A percentile compares a stretch with the other conserved stretches of the same genome.
Conservation (phyloP, 1,140 invertebrate genomes). For the Trissolcus basalis region DNA sequence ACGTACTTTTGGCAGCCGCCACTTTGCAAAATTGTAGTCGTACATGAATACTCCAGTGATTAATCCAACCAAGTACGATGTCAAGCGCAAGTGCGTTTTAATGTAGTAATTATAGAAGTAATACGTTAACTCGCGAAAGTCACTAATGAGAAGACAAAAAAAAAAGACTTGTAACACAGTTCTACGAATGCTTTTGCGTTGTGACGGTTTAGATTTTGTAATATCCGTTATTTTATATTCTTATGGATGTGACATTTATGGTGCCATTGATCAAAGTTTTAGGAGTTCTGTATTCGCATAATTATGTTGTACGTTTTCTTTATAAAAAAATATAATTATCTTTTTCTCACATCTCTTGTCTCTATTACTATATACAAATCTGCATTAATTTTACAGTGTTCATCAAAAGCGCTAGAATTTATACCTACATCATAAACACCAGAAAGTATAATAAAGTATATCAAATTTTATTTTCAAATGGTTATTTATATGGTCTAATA, state of each 20-base stretch:
- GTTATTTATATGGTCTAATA: too few relatives aligned
- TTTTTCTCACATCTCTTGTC: slow-evolving; percentile 19
- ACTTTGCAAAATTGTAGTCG: slow-evolving; percentile 61
- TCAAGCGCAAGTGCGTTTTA: slow-evolving; percentile 64
- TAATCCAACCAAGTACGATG: slow-evolving; percentile 65
- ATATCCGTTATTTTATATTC: slow-evolving; percentile 18
- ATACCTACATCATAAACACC: too few relatives aligned
- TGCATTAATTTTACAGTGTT: too few relatives aligned
- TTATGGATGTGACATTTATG: slow-evolving; percentile 44
- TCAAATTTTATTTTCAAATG: too few relatives aligned
- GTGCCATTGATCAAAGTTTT: slow-evolving; percentile 50
- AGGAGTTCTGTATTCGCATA: slow-evolving; percentile 38
- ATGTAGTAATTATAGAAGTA: slow-evolving; percentile 66
- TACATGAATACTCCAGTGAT: slow-evolving; percentile 64
- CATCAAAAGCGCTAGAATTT: too few relatives aligned
- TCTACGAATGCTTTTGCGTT: slow-evolving; percentile 38
- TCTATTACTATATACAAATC: background rate
- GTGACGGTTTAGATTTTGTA: slow-evolving; percentile 20
- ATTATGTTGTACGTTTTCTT: slow-evolving; percentile 47
- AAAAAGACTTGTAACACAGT: slow-evolving; percentile 35
- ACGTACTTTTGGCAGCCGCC: slow-evolving; percentile 64
- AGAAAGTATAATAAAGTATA: too few relatives aligned
- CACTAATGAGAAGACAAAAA: slow-evolving; percentile 44
- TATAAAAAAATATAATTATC: slow-evolving; percentile 31
- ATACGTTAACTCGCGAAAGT: slow-evolving; percentile 12